phyloP scores from a whole-genome alignment of 2,888 invertebrate genomes.

The Mellilla xanthometata region DNA sequence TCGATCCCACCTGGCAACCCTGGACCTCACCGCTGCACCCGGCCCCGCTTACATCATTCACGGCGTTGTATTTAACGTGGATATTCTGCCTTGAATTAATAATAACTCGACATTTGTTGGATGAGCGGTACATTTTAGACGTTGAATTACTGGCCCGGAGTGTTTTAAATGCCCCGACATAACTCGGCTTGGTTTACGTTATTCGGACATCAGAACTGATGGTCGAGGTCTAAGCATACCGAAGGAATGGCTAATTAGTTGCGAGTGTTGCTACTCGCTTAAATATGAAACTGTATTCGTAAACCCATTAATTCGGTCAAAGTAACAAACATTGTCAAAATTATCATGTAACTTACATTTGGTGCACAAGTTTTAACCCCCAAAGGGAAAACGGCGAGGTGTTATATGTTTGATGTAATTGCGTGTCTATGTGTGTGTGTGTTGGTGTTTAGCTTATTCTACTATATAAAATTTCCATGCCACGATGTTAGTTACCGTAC shows the following conservation, averaged over 20 bases:
- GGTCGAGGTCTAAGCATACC: background rate
- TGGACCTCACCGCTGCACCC: constrained; percentile 34
- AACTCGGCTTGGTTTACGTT: constrained; percentile 26
- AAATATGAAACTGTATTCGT: no score
- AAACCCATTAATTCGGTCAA: no score
- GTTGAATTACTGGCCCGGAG: constrained; percentile 31
- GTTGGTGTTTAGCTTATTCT: no score
- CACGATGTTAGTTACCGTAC: no score
- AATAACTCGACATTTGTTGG: constrained; percentile 34
- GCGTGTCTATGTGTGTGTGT: no score
- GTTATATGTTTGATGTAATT: no score
- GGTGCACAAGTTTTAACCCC: no score
- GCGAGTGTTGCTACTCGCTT: no score
- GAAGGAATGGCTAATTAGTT: background rate
- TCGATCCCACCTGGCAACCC: constrained; percentile 32
- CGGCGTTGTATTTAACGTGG: constrained; percentile 49
- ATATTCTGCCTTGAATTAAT: constrained; percentile 40
- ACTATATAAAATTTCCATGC: no score
- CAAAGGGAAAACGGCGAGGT: no score
- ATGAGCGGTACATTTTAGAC: constrained; percentile 30
- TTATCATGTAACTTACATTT: no score
- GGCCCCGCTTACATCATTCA: constrained; percentile 56
- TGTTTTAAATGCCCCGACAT: constrained; percentile 30
- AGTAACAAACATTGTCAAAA: no score
- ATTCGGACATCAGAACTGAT: constrained; percentile 9